Evolutionary conservation across 1,140 invertebrate genomes (phyloP).

Genomic region (Lepidurus arcticus): DNA sequence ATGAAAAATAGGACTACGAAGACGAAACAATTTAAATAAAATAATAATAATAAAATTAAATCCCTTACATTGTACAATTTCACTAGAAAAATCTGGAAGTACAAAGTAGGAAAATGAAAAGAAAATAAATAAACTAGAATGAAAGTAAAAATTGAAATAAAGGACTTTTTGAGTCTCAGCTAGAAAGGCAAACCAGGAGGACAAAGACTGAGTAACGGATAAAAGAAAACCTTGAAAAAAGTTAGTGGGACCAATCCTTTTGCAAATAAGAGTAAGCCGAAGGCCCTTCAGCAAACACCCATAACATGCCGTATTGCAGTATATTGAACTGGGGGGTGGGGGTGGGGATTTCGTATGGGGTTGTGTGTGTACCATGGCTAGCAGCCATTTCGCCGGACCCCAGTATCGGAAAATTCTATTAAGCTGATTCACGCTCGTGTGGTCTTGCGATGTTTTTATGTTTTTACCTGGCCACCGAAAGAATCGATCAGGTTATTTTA

Average conservation of each 20-base stretch:
- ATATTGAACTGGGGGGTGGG: neutral
- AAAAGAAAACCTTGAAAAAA: slow-evolving; percentile 20
- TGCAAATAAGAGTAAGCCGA: neutral
- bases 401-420: neutral
- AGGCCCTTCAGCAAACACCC: neutral
- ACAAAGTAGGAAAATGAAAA: too few species aligned
- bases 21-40: too few species aligned
- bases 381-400: too few species aligned
- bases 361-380: too few species aligned
- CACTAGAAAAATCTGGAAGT: too few species aligned
- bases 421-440: slow-evolving; percentile 21
- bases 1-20: too few species aligned
- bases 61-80: too few species aligned
- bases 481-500: slow-evolving; percentile 17
- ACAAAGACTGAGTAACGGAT: neutral
- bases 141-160: too few species aligned
- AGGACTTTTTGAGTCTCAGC: neutral
- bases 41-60: too few species aligned
- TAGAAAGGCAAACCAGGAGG: neutral
- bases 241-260: neutral
- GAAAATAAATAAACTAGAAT: too few species aligned
- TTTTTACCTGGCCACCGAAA: neutral
- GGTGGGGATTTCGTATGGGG: neutral
- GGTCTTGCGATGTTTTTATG: neutral
- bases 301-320: slow-evolving; percentile 10